Evolutionary conservation across 2,888 invertebrate species (phyloP).

Genomic region (Hedychridium roseum): DNA sequence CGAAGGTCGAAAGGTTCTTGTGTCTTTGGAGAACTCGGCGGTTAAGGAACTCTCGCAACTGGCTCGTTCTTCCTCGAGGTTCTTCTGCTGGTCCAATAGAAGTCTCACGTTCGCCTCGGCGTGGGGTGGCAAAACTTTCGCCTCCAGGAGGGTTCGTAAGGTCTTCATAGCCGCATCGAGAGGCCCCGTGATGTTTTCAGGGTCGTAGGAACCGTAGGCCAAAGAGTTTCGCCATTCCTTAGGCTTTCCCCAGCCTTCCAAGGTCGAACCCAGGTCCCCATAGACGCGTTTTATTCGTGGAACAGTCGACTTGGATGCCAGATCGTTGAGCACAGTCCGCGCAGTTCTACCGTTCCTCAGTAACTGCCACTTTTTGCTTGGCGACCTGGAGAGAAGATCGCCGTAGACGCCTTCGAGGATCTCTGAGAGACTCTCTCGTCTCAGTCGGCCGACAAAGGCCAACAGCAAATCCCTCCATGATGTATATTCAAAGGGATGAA

Average conservation of each 20-base stretch:
- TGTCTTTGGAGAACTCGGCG: no score
- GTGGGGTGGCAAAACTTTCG: constrained; percentile 1
- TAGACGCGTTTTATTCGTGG: constrained; percentile 6
- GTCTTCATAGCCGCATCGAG: constrained; percentile 6
- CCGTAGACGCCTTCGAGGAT: constrained; percentile 6
- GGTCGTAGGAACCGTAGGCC: constrained; percentile 1
- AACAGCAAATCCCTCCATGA: constrained; percentile 8
- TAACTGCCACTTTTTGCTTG: no score
- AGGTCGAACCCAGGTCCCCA: not conserved
- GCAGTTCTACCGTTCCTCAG: not conserved
- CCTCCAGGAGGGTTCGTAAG: constrained; percentile 1
- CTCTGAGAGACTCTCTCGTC: constrained; percentile 6
- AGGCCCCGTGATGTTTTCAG: constrained; percentile 1
- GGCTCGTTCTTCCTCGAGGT: not conserved
- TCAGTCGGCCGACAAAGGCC: constrained; percentile 15
- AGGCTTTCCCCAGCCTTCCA: not conserved
- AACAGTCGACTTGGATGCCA: not conserved
- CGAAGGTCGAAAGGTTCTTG: no score
- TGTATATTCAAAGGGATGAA: constrained; percentile 8
- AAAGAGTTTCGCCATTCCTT: constrained; percentile 6
- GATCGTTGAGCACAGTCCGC: no score
- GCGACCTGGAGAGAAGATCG: no score
- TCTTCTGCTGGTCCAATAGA: constrained; percentile 7
- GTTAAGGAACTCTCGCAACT: not conserved
- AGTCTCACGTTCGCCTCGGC: no score